Evolutionary conservation across 2,888 invertebrate genomes (phyloP), one percentile per base, ranked within the genome.

Genomic region (Parnassius smintheus): DNA sequence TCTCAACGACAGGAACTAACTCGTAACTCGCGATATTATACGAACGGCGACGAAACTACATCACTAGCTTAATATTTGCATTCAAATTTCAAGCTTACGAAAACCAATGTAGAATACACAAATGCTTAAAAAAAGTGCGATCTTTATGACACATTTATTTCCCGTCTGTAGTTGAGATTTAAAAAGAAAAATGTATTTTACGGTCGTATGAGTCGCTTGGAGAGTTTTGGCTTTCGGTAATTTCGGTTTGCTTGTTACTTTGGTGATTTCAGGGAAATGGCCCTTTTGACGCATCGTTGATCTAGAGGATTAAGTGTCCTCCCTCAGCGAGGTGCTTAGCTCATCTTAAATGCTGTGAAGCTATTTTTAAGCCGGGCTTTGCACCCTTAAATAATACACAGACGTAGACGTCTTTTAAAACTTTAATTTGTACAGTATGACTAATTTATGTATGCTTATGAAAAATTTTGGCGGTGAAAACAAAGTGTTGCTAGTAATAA

Each of bases 131-230:
- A 18, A 41, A 41, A n/a, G 22, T 9, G n/a, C n/a, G 55, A 46
- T 59, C 11, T 52, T 22, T 44, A 12, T 25, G 25, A 45, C n/a
- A 46, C 35, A n/a, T n/a, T 9, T 48, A 41, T 18, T 35, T 12
- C 9, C 42, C 9, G 22, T 11, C 9, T 48, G 53, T 52, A 56
- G 49, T 45, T 44, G 18, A 42, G 49, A 56, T 46, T 59, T 65
- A 65, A 56, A 62, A 61, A 66, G 65, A 64, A 62, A 68, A 68
- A 68, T 61, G 65, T 68, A 68, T 68, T 70, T 67, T 64, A 66
- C 68, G 62, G 59, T 48, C 54, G 61, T 51, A 54, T 61, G 57
- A 25, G 54, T 53, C 44, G 56, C 53, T 22, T 13, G 48, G 59
- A 64, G 65, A 61, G 65, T 63, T 56, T 55, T 61, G 60, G 52